A percentile compares a stretch with the other conserved stretches of the same genome.
Conservation (phyloP, 2,888 invertebrate genomes). For the Holacanthella duospinosa region DNA sequence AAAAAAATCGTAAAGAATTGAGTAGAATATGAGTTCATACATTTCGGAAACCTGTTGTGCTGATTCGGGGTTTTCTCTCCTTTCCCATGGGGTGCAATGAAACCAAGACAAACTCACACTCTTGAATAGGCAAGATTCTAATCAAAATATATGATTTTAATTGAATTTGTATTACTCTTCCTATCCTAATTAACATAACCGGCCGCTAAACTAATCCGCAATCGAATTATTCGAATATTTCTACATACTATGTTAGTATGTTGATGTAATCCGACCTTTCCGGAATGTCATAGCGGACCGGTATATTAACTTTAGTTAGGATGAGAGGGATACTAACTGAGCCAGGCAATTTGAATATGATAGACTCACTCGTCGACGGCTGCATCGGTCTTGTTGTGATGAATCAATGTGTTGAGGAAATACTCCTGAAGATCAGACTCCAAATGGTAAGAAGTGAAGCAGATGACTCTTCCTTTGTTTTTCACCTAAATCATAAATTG, state of each 20-base stretch:
- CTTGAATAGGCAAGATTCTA: conserved; percentile 61
- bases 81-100: conserved; percentile 76
- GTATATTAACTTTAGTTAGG: too few relatives aligned
- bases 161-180: too few relatives aligned
- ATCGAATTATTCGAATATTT: too few relatives aligned
- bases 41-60: conserved; percentile 58
- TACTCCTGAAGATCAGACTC: conserved; percentile 81
- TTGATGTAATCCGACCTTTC: too few relatives aligned
- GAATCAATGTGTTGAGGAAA: conserved; percentile 65
- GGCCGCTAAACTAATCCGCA: too few relatives aligned
- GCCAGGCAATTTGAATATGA: not conserved
- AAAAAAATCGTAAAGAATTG: too few relatives aligned
- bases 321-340: too few relatives aligned
- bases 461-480: conserved; percentile 71
- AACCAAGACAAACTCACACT: conserved; percentile 80
- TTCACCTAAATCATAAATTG: conserved; percentile 39
- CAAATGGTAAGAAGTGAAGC: conserved; percentile 78
- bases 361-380: conserved; percentile 24
- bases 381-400: conserved; percentile 63
- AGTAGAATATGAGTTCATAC: too few relatives aligned
- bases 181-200: too few relatives aligned
- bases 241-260: too few relatives aligned
- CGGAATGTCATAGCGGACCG: too few relatives aligned
- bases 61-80: conserved; percentile 56
- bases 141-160: too few relatives aligned